Base-by-base conservation (phyloP, 2,113 vertebrate species). In the Psilopogon haemacephalus region DNA sequence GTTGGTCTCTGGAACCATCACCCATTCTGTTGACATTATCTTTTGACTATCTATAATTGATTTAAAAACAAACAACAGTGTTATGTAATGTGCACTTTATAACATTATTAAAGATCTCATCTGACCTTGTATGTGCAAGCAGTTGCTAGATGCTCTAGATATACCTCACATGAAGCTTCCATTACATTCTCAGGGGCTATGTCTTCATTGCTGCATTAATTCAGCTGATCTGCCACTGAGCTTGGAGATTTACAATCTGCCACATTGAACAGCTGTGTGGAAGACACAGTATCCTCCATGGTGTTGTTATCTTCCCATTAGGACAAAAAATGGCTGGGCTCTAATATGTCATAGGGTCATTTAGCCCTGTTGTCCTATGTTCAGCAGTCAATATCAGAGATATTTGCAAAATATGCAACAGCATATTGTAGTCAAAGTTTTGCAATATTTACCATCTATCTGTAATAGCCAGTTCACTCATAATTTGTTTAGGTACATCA, bases 1-100 rank as follows among this genome's bases (percentile, higher is more conserved):
- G 44, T 79, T 94, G 72, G 75, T 75, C 87, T 93, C 81, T 90
- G 79, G 86, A 68, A 91, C 38, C 24, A 70, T 42, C 92, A 78
- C 65, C 52, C 23, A 5, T 86, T 87, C 86, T 91, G 79, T 68
- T 93, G 84, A 96, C 77, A 88, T 89, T 90, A 78, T 76, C 42
- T 95, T 90, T 85, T 84, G 69, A 65, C 86, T 72, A 42, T 48
- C 82, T 80, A 35, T 37, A 93, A 46, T 24, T 54, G 62, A 77
- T 91, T 85, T 83, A 55, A 86, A 94, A 86, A 69, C 85, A 93
- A 95, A 94, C 55, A 96, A 63, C 44, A 13, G 35, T 7, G 1
- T 54, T 95, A 94, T 46, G 40, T 85, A 72, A 89, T 4, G 4
- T 67, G 40, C 60, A 55, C 20, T 48, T 84, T 67, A 56, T 82